These are phyloP conservation scores for Dolichallabes microphthalmus DNA, from an alignment of 2,113 vertebrate species.

Conservation along the genomic window DNA sequence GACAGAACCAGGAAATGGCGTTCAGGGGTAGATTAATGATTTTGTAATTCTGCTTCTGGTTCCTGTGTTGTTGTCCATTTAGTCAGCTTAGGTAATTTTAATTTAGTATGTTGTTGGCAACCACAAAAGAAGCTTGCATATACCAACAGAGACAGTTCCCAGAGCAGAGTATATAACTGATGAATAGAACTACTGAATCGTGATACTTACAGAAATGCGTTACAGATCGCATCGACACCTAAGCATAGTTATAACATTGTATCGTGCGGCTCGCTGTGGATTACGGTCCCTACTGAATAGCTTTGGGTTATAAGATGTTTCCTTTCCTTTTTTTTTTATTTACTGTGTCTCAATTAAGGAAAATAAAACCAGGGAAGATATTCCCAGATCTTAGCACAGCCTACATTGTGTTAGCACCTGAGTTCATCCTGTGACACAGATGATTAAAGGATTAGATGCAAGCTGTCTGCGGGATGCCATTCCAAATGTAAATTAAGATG, in stretches of 20 bases:
- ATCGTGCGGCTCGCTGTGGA: too few species aligned
- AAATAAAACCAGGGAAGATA: not conserved
- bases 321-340: not conserved
- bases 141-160: not conserved
- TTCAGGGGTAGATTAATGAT: not conserved
- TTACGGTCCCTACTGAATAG: not conserved
- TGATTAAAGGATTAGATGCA: not conserved
- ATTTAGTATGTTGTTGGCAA: not conserved
- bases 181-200: too few species aligned
- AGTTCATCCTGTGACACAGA: not conserved
- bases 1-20: not conserved
- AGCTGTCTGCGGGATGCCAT: not conserved
- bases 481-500: not conserved
- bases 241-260: too few species aligned
- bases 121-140: not conserved
- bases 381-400: not conserved
- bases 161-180: not conserved
- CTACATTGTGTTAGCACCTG: not conserved
- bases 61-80: not conserved
- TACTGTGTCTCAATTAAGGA: not conserved
- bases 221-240: too few species aligned
- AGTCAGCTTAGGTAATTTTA: not conserved
- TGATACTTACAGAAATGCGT: too few species aligned
- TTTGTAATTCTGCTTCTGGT: not conserved
- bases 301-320: not conserved